These are phyloP conservation scores for Chymomyza costata DNA, from an alignment of 1,140 invertebrate genomes.

Conservation along the genomic window DNA sequence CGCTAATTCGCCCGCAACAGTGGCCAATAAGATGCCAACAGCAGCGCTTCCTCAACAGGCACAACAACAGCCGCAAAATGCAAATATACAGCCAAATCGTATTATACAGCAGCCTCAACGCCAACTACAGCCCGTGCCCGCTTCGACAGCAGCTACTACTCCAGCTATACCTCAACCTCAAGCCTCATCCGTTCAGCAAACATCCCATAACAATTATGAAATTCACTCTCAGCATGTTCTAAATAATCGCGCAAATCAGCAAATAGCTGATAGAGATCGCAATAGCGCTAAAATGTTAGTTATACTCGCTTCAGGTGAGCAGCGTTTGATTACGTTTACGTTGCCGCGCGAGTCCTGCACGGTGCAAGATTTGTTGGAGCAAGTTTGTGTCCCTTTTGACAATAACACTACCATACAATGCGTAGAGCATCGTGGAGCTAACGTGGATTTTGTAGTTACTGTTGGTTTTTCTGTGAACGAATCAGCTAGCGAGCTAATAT, in stretches of 20 bases:
- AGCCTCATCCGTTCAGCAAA: constrained; percentile 58
- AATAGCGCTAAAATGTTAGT: constrained; percentile 86
- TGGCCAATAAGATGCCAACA: too few relatives aligned
- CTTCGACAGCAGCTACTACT: too few relatives aligned
- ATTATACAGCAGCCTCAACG: too few relatives aligned
- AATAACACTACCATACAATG: constrained; percentile 82
- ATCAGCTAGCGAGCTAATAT: constrained; percentile 67
- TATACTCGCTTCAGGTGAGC: constrained; percentile 83
- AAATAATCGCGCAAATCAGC: constrained; percentile 57
- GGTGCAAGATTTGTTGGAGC: constrained; percentile 85
- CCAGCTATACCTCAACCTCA: constrained; percentile 12
- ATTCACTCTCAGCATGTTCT: constrained; percentile 71
- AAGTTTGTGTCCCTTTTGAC: constrained; percentile 81
- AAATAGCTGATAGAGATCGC: constrained; percentile 72
- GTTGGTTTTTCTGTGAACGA: constrained; percentile 77
- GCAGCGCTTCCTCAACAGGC: not conserved
- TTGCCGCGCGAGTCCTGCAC: constrained; percentile 86
- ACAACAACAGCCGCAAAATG: too few relatives aligned
- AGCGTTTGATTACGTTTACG: constrained; percentile 86
- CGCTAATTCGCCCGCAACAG: too few relatives aligned
- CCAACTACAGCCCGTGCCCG: too few relatives aligned
- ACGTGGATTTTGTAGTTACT: constrained; percentile 86
- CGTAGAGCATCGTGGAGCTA: constrained; percentile 81
- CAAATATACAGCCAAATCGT: too few relatives aligned
- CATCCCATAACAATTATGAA: constrained; percentile 70